phyloP scores from a whole-genome alignment of 35 echinoderm and acorn worm genomes.

The Apostichopus japonicus region DNA sequence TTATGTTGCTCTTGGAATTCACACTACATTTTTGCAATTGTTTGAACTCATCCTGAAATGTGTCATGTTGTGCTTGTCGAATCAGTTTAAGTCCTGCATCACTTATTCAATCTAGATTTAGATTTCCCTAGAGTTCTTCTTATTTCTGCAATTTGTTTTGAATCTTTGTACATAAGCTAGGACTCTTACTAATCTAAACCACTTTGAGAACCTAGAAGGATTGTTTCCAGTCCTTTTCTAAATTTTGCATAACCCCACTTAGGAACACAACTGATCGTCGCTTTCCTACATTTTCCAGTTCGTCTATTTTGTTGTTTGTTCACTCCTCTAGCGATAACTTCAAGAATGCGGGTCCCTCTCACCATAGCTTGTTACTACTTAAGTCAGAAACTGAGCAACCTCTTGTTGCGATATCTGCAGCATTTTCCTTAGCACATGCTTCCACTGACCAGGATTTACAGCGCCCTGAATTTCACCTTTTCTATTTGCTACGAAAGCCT shows the following conservation, averaged over 20 bases:
- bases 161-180: constrained; percentile 42
- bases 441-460: constrained; percentile 61
- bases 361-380: constrained; percentile 24
- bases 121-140: constrained; percentile 29
- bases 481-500: constrained; percentile 52
- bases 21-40: not conserved
- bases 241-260: not conserved
- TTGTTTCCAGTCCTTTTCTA: constrained; percentile 23
- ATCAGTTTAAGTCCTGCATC: constrained; percentile 25
- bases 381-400: constrained; percentile 44
- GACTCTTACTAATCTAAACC: constrained; percentile 33
- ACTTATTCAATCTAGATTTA: not conserved
- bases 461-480: constrained; percentile 43
- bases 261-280: not conserved
- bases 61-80: constrained; percentile 36
- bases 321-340: constrained; percentile 3
- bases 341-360: constrained; percentile 50
- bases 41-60: constrained; percentile 41
- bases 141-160: constrained; percentile 19
- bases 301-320: constrained; percentile 17
- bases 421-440: constrained; percentile 44
- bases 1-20: constrained; percentile 1
- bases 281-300: constrained; percentile 14
- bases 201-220: constrained; percentile 45
- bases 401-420: constrained; percentile 39